Conservation (phyloP, 2,113 vertebrate species). For the Lamprotornis superbus region DNA sequence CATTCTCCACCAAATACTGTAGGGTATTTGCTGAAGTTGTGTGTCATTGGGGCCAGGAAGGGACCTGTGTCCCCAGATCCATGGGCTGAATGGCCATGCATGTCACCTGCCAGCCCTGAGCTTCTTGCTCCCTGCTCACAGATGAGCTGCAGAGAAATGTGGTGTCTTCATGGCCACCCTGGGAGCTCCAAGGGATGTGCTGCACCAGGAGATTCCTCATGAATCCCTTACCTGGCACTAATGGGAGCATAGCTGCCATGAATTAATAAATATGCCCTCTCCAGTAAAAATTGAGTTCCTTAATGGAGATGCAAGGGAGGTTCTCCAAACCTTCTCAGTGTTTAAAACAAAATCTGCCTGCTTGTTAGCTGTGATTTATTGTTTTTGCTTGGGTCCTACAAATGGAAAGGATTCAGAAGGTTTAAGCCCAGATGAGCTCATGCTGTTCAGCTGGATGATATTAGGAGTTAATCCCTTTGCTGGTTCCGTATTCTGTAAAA, state of each 20-base stretch:
- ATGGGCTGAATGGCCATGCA: rapidly evolving
- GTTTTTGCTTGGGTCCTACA: slow-evolving; percentile 4
- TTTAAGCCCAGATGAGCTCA: slow-evolving; percentile 59
- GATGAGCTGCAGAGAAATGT: background rate
- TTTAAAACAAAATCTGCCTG: background rate
- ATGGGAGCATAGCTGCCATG: background rate
- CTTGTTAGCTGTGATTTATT: slow-evolving; percentile 3
- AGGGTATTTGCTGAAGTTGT: background rate
- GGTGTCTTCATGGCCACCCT: rapidly evolving
- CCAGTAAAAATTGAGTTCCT: background rate
- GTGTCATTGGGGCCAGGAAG: background rate
- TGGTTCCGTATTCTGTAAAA: slow-evolving; percentile 36
- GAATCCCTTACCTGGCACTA: background rate
- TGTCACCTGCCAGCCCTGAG: background rate
- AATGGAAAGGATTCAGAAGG: slow-evolving; percentile 38
- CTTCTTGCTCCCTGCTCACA: background rate
- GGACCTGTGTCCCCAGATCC: background rate
- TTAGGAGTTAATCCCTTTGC: slow-evolving; percentile 61
- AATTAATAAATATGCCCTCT: background rate
- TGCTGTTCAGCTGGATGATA: slow-evolving; percentile 55
- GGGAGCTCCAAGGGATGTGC: background rate
- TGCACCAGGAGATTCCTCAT: background rate
- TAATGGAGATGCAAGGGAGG: background rate
- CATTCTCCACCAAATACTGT: rapidly evolving
- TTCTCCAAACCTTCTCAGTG: background rate